A percentile compares a stretch with the other conserved stretches of the same genome.
phyloP scores from a whole-genome alignment of 2,113 vertebrate species.

The Butastur rufipennis region DNA sequence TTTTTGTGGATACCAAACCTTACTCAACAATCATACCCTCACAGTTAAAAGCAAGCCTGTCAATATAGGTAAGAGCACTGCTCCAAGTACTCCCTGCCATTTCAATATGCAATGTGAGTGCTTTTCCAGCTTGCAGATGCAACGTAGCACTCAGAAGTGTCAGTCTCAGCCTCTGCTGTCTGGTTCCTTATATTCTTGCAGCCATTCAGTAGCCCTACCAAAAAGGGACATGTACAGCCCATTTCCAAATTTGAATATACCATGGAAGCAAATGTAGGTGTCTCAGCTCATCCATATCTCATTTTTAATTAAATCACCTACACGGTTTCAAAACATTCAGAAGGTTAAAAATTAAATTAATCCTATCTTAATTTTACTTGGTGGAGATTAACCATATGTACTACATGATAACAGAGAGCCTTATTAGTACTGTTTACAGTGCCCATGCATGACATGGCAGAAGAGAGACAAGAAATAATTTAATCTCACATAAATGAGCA shows the following conservation, averaged over 20 bases:
- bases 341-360: constrained; percentile 64
- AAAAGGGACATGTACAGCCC: neutral
- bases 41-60: neutral
- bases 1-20: neutral
- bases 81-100: neutral
- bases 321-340: constrained; percentile 48
- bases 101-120: neutral
- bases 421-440: constrained; percentile 59
- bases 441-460: neutral
- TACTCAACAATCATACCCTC: neutral
- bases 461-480: constrained; percentile 50
- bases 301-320: constrained; percentile 49
- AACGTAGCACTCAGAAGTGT: neutral
- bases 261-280: neutral
- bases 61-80: neutral
- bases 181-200: neutral
- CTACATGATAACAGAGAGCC: constrained; percentile 29
- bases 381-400: constrained; percentile 14
- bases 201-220: neutral
- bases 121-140: neutral
- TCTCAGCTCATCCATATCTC: neutral
- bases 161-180: neutral
- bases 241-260: neutral
- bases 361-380: constrained; percentile 47
- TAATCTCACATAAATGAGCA: constrained; percentile 24